These are phyloP conservation scores for Oreortyx pictus DNA, from an alignment of 2,797 vertebrate genomes.

Conservation along the genomic window DNA sequence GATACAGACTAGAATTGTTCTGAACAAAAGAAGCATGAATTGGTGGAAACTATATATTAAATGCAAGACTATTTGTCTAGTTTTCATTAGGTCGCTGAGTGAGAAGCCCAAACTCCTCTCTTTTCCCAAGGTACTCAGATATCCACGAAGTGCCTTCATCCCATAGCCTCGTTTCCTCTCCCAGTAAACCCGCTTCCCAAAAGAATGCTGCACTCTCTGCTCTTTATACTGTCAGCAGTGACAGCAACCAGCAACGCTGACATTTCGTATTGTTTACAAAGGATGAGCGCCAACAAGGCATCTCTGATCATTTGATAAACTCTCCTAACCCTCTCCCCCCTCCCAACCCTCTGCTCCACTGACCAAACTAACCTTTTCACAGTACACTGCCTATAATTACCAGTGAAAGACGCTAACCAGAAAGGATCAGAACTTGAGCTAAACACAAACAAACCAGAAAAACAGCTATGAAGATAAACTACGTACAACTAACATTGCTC, in stretches of 20 bases:
- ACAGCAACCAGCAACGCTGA: conserved; percentile 79
- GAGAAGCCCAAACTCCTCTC: conserved; percentile 90
- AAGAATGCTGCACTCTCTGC: conserved; percentile 79
- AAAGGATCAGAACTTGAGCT: conserved; percentile 81
- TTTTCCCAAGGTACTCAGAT: conserved; percentile 99
- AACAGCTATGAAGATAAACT: conserved; percentile 82
- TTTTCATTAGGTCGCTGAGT: conserved; percentile 98
- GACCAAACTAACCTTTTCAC: conserved; percentile 83
- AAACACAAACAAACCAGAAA: conserved; percentile 83
- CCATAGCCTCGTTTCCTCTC: conserved; percentile 75
- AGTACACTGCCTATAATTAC: conserved; percentile 77
- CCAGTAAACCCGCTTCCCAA: conserved; percentile 74
- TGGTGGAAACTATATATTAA: conserved; percentile 85
- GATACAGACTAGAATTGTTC: conserved; percentile 81
- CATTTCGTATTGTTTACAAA: conserved; percentile 84
- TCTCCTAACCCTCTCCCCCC: conserved; percentile 73
- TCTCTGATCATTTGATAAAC: conserved; percentile 91
- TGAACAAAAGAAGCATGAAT: conserved; percentile 82
- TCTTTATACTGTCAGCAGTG: conserved; percentile 82
- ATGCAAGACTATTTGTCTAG: conserved; percentile 92
- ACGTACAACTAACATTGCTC: conserved; percentile 30
- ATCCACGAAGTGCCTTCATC: conserved; percentile 77
- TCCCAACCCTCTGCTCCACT: conserved; percentile 77
- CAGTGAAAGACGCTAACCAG: conserved; percentile 88
- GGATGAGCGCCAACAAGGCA: conserved; percentile 91